phyloP scores from a whole-genome alignment of 2,888 invertebrate species.

The Panorpa germanica region DNA sequence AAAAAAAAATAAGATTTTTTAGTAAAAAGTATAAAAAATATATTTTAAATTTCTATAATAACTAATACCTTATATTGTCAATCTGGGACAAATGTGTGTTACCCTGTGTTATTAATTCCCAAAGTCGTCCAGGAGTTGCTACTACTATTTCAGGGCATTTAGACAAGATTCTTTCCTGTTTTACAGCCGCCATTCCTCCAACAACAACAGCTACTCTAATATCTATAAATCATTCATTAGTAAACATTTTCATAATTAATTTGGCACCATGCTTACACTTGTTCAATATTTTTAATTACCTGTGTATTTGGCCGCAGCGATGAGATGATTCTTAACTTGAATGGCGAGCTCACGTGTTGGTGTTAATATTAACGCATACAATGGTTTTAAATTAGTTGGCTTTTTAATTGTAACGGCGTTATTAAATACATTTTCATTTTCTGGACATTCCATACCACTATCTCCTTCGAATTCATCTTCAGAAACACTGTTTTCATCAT shows the following conservation, averaged over 20 bases:
- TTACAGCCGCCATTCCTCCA: constrained; percentile 86
- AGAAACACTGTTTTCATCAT: constrained; percentile 14
- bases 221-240: constrained; percentile 18
- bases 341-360: constrained; percentile 94
- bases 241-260: too few relatives aligned
- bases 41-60: neutral
- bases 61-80: constrained; percentile 47
- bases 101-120: constrained; percentile 77
- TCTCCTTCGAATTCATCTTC: constrained; percentile 12
- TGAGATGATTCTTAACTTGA: constrained; percentile 78
- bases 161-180: constrained; percentile 73
- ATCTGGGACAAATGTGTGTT: constrained; percentile 57
- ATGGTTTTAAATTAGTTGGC: constrained; percentile 28
- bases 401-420: constrained; percentile 12
- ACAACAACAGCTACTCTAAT: constrained; percentile 66
- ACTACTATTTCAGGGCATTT: constrained; percentile 84
- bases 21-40: constrained; percentile 4
- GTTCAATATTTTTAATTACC: constrained; percentile 21
- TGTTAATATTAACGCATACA: constrained; percentile 76
- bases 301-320: constrained; percentile 61
- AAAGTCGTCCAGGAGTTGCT: constrained; percentile 91
- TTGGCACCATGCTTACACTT: neutral
- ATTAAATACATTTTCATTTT: constrained; percentile 9
- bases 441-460: constrained; percentile 6
- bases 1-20: constrained; percentile 6